Evolutionary conservation across 2,888 invertebrate genomes (phyloP).

Genomic region (Apodemia mormo): DNA sequence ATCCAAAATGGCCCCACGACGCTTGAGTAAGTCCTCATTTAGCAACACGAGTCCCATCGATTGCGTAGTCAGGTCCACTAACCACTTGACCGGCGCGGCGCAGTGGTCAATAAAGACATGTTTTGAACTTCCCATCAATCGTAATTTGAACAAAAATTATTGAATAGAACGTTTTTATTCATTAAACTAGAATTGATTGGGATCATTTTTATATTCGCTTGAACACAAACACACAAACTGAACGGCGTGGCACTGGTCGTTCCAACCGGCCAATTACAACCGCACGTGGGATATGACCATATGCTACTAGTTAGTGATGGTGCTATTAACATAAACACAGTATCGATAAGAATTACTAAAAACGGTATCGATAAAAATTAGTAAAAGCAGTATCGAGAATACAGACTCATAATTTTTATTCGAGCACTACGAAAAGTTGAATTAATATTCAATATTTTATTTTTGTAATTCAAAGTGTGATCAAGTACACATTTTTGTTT

Average conservation of each 20-base stretch:
- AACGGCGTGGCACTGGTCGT: slow-evolving; percentile 28
- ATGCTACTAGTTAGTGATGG: slow-evolving; percentile 46
- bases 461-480: background rate
- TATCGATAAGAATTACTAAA: slow-evolving; percentile 31
- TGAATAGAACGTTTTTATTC: no score
- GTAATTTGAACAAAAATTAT: no score
- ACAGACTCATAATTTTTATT: background rate
- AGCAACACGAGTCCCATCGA: no score
- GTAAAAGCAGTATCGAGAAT: no score
- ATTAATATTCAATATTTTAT: background rate
- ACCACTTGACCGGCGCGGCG: no score
- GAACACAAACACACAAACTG: slow-evolving; percentile 36
- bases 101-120: no score
- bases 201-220: background rate
- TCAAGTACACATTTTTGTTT: no score
- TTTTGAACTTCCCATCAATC: no score
- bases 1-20: no score
- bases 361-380: slow-evolving; percentile 30
- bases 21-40: no score
- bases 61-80: no score
- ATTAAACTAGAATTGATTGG: no score
- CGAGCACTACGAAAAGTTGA: background rate
- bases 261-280: slow-evolving; percentile 61
- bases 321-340: slow-evolving; percentile 43
- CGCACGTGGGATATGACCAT: slow-evolving; percentile 61